Conservation (phyloP, 2,113 vertebrate genomes). For the Brachyistius frenatus region DNA sequence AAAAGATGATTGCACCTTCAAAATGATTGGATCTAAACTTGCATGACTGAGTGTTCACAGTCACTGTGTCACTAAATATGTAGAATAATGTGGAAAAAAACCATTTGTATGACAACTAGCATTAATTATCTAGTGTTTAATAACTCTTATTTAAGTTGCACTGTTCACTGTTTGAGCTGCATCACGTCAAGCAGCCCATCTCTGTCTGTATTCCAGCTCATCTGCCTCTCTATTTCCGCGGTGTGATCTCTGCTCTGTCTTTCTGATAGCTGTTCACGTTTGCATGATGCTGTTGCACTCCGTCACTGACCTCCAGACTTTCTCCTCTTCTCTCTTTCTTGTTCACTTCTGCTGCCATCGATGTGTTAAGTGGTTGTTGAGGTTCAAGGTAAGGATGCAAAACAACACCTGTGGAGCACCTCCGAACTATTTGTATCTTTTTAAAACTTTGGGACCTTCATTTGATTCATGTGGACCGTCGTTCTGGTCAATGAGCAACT, state of each 20-base stretch:
- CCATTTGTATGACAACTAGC: not conserved
- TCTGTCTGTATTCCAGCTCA: not conserved
- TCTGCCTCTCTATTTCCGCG: not conserved
- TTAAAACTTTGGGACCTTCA: no score
- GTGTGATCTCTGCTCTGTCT: constrained; percentile 17
- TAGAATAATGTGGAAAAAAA: not conserved
- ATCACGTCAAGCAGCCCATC: not conserved
- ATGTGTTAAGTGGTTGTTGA: constrained; percentile 97
- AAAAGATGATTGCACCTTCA: not conserved
- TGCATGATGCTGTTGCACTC: constrained; percentile 25
- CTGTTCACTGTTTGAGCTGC: not conserved
- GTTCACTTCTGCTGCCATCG: constrained; percentile 85
- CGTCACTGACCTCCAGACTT: constrained; percentile 87
- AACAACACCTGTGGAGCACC: not conserved
- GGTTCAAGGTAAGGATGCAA: constrained; percentile 95
- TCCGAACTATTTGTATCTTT: no score
- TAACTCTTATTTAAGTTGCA: constrained; percentile 1
- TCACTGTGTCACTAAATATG: not conserved
- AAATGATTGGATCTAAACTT: not conserved
- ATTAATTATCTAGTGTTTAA: constrained; percentile 3
- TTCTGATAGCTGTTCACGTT: constrained; percentile 1
- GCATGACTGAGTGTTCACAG: not conserved
- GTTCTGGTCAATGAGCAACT: no score
- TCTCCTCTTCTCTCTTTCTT: constrained; percentile 88
- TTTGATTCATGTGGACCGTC: no score